Evolutionary conservation across 1,140 invertebrate genomes (phyloP), one percentile per base, ranked within the genome.

Genomic region (Zaprionus lachaisei): DNA sequence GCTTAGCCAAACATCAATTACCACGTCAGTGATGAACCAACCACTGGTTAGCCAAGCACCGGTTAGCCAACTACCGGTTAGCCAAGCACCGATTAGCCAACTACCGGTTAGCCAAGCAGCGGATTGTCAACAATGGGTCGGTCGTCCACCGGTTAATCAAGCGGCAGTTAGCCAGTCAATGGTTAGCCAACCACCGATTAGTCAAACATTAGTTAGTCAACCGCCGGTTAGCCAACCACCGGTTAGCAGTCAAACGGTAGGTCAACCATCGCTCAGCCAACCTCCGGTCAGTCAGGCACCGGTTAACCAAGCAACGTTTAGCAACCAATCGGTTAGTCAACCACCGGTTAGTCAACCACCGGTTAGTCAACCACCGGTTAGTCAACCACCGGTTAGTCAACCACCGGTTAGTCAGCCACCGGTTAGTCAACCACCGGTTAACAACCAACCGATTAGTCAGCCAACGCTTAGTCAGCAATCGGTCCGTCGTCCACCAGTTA

Each of bases 191-290:
- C 24, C 26, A 61, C n/a, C 54, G 9, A 24, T 12, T 24, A 37
- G 57, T n/a, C 62, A 73, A 22, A 6, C 41, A 17, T 6, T 5
- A 6, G 47, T 22, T 9, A 11, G 17, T n/a, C 47, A n/a, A 77
- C 37, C 54, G 14, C 17, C 66, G 7, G 38, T 80, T 51, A 44
- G 26, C 17, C 20, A 86, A 47, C 20, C 41, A 47, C 7, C 3
- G 6, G 41, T 75, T 89, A 72, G 55, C 77, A 3, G 77, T 26
- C 28, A 91, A 65, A 3, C 41, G n/a, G 41, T 17, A 17, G 7
- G n/a, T 17, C 41, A 17, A 17, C n/a, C 41, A 47, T 15, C n/a
- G 6, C n/a, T 17, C n/a, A 17, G 56, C n/a, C 62, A 79, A 47
- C n/a, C 3, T 2, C 3, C n/a, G n/a, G 41, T 17, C 17, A 17